Evolutionary conservation across 2,797 vertebrate genomes (phyloP).

Genomic region (Leptodactylus fallax): DNA sequence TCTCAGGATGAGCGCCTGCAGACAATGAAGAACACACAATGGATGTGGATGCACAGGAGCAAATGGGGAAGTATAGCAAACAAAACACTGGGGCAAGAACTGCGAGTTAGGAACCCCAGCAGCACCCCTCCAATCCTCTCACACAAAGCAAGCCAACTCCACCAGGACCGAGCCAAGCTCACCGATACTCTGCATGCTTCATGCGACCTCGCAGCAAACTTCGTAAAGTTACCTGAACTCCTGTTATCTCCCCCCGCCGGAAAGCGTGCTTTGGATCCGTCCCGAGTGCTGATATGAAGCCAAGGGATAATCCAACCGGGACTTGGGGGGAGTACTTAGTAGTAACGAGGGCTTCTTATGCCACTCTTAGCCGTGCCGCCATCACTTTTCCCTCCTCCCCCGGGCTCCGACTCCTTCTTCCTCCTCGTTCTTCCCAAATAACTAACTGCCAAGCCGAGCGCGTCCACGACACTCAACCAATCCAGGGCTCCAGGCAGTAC

Average conservation of each 20-base stretch:
- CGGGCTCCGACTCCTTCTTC: slow-evolving; percentile 10
- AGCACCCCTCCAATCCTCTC: neutral
- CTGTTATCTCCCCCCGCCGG: neutral
- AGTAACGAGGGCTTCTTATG: neutral
- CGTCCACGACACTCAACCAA: slow-evolving; percentile 47
- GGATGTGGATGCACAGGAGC: slow-evolving; percentile 23
- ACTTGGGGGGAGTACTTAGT: neutral
- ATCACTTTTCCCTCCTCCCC: slow-evolving; percentile 35
- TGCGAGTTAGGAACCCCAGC: neutral
- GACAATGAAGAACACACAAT: slow-evolving; percentile 19
- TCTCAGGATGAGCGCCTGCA: slow-evolving; percentile 20
- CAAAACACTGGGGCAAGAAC: neutral
- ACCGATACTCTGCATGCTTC: neutral
- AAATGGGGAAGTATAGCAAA: neutral
- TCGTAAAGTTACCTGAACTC: slow-evolving; percentile 58
- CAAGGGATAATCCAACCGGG: slow-evolving; percentile 9
- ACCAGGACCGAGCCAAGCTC: neutral
- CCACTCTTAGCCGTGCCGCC: slow-evolving; percentile 13
- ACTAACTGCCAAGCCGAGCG: slow-evolving; percentile 36
- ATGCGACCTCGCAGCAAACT: slow-evolving; percentile 25
- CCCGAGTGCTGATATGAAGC: neutral
- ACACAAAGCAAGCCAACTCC: neutral
- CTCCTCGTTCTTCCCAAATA: slow-evolving; percentile 43
- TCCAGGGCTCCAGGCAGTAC: slow-evolving; percentile 20
- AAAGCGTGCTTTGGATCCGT: slow-evolving; percentile 16